These are phyloP conservation scores for Vespertilio murinus DNA, from an alignment of 2,797 vertebrate genomes.

Conservation along the genomic window DNA sequence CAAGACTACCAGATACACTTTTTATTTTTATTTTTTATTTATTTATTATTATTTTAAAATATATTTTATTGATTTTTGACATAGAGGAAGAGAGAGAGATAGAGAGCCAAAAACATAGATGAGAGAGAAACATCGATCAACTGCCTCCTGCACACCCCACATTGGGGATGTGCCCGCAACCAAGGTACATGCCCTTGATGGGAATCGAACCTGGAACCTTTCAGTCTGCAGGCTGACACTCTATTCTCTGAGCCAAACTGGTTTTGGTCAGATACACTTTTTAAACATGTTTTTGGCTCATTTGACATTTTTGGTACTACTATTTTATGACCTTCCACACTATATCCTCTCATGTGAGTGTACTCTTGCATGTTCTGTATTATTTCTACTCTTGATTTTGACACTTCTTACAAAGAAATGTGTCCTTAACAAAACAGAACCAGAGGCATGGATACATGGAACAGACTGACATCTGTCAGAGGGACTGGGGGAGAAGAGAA, in stretches of 20 bases:
- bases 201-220: no score
- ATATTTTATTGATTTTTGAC: no score
- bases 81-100: no score
- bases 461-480: neutral
- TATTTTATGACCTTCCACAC: neutral
- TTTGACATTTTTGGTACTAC: neutral
- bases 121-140: no score
- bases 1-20: neutral
- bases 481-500: neutral
- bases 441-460: neutral
- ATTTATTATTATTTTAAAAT: no score
- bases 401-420: constrained; percentile 4
- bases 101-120: no score
- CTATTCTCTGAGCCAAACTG: no score
- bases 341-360: neutral
- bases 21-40: neutral
- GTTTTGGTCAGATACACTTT: neutral
- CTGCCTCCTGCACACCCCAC: no score
- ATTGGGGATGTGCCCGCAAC: no score
- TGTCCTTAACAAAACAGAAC: neutral
- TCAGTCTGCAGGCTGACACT: no score
- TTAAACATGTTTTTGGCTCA: neutral
- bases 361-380: neutral
- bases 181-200: no score
- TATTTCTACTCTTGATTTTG: neutral